Conservation (phyloP, 2,888 invertebrate species). For the Drosophila picticornis region DNA sequence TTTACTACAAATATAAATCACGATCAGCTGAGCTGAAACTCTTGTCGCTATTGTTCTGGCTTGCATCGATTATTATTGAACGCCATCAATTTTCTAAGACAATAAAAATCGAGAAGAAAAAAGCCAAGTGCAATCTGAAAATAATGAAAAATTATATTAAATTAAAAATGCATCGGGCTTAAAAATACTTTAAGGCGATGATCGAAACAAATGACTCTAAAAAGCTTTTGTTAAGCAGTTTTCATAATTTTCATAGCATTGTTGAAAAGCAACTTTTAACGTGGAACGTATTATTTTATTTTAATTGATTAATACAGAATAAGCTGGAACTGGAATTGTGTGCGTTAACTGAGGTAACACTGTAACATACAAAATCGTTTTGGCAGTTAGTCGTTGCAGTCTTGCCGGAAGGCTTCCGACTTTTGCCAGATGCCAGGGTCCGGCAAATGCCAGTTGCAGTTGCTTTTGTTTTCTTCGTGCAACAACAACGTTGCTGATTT, state of each 20-base stretch:
- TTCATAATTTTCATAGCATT: background rate
- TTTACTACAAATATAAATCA: background rate
- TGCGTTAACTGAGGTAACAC: background rate
- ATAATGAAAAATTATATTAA: background rate
- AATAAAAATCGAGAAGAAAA: too few relatives aligned
- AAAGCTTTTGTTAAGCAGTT: background rate
- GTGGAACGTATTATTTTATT: background rate
- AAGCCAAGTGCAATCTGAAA: background rate
- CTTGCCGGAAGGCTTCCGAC: constrained; percentile 39
- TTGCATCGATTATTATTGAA: background rate
- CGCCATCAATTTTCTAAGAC: background rate
- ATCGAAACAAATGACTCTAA: background rate
- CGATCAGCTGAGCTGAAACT: background rate
- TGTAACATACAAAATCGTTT: constrained; percentile 63
- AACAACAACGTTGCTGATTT: background rate
- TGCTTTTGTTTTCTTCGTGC: background rate
- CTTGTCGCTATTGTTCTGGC: background rate
- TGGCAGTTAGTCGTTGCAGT: constrained; percentile 21
- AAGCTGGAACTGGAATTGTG: background rate
- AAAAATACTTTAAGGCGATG: too few relatives aligned
- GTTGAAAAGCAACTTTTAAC: background rate
- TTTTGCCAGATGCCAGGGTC: constrained; percentile 37
- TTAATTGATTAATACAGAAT: background rate
- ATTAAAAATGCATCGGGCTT: background rate
- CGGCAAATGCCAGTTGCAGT: constrained; percentile 52